Evolutionary conservation across 2,888 invertebrate genomes (phyloP), one percentile per base, ranked within the genome.

Genomic region (Oscheius sp.): DNA sequence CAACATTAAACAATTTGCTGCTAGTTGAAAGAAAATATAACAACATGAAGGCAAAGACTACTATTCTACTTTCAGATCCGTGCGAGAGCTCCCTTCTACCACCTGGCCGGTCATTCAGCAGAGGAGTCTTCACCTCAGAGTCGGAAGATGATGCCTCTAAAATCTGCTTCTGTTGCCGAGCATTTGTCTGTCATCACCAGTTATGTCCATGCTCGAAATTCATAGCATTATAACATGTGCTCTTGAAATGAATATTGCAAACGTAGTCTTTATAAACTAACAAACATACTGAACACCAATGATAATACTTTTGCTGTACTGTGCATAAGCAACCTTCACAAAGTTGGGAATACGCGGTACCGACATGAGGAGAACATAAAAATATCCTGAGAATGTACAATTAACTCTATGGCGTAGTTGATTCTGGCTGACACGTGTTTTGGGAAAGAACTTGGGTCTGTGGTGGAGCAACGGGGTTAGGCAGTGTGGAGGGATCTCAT

Each of bases 101-200:
- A 48, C 63, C 63, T 32, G 48, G 50, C 9, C 13, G 63, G 29
- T 13, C 63, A 21, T 63, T 63, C 48, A 48, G n/a, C 29, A n/a
- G 63, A 29, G 63, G 48, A 63, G 29, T 48, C 10, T 11, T 63
- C 2, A 42, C 42, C 42, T 13, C 29, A 4, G 63, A 47, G 10
- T n/a, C 29, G 13, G 63, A 63, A 32, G 60, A 60, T n/a, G 63
- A 63, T 32, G 47, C 47, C 7, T 29, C 63, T 21, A 63, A 63
- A 33, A 63, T 72, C 48, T 84, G 84, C 73, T 84, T 83, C 70
- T 84, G 84, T 58, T 84, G 84, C 63, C 68, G 84, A 48, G 79
- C 84, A 13, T 83, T 80, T 68, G 80, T 82, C 21, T 84, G 84
- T 62, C 81, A 80, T 50, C 82, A 83, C 74, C 84, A 83, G 74